Conservation (phyloP, 2,113 vertebrate species). For the Phalacrocorax pelagicus region DNA sequence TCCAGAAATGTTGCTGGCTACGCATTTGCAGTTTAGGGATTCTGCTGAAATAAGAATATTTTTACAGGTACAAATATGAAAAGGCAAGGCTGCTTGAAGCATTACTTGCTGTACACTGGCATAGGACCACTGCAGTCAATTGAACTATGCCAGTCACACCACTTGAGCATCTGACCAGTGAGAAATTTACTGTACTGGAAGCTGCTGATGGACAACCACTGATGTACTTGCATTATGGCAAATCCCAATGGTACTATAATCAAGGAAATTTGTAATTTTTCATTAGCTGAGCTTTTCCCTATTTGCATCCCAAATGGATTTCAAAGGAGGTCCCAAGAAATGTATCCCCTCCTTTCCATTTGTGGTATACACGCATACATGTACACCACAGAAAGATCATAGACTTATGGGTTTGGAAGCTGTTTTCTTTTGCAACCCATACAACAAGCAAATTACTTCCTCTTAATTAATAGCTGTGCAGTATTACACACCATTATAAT, state of each 20-base stretch:
- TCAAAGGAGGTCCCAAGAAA: not conserved
- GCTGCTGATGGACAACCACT: not conserved
- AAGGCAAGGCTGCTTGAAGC: not conserved
- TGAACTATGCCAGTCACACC: not conserved
- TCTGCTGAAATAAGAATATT: not conserved
- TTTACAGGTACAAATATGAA: not conserved
- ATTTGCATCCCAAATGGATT: not conserved
- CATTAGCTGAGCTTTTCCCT: not conserved
- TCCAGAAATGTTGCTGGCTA: not conserved
- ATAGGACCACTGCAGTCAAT: not conserved
- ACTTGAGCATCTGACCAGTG: not conserved
- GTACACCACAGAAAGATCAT: not conserved
- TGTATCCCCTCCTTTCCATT: not conserved
- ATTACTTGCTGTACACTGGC: not conserved
- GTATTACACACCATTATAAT: not conserved
- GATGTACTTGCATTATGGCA: not conserved
- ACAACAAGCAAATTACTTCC: not conserved
- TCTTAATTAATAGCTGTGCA: not conserved
- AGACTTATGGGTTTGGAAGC: not conserved
- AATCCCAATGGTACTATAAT: not conserved
- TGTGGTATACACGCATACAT: fast-evolving
- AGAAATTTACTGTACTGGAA: not conserved
- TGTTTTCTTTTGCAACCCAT: not conserved
- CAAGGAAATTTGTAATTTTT: not conserved
- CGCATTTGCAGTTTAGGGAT: not conserved